Evolutionary conservation across 2,113 vertebrate species (phyloP).

Genomic region (Silurus asotus): DNA sequence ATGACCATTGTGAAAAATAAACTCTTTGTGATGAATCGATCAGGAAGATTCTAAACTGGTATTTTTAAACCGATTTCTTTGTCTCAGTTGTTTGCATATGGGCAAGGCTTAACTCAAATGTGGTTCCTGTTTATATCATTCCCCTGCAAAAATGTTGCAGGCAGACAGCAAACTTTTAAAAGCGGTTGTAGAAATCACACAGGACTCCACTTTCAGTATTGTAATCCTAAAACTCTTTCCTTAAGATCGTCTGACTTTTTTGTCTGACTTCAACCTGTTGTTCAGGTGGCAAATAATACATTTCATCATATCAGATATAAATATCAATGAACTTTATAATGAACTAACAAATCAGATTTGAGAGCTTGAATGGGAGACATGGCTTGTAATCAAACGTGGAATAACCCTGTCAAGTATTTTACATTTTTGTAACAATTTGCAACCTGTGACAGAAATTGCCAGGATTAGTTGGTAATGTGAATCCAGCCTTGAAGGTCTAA

Average conservation of each 20-base stretch:
- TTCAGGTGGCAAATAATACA: not conserved
- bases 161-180: not conserved
- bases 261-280: not conserved
- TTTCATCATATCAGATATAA: not conserved
- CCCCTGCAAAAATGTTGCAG: not conserved
- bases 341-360: not conserved
- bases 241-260: not conserved
- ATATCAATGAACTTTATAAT: not conserved
- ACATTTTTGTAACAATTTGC: not conserved
- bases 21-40: not conserved
- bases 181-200: not conserved
- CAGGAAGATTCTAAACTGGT: not conserved
- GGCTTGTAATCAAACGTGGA: not conserved
- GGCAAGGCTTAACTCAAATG: not conserved
- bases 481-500: not conserved
- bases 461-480: not conserved
- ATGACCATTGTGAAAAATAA: not conserved
- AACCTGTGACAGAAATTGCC: not conserved
- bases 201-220: not conserved
- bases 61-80: not conserved
- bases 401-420: not conserved
- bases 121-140: not conserved
- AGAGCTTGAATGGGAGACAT: not conserved
- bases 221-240: not conserved
- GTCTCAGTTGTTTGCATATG: not conserved